Base-by-base conservation (phyloP, 2,888 invertebrate species). In the Phyllotreta cruciferae region DNA sequence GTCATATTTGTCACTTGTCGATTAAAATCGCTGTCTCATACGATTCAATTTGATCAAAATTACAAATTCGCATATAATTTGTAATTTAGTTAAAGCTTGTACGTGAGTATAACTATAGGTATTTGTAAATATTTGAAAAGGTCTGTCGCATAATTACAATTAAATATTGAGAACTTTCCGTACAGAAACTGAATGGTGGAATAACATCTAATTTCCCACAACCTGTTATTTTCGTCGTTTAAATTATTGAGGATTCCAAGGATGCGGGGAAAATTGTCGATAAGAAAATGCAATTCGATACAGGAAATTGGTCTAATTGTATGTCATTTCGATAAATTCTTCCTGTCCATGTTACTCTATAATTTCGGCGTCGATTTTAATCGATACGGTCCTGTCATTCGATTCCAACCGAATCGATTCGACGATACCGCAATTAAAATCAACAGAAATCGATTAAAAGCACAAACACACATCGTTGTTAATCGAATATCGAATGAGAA, bases 241-340 rank as follows among this genome's bases (percentile, higher is more conserved):
- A 34, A 14, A 61, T 55, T 47, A 55, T 61, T 61, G 41, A 61
- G 13, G n/a, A 49, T 55, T 55, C 44, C 55, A 47, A 61, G 55
- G 61, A 37, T 38, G 36, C 1, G 13, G 14, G 38, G 44, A 56
- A 56, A 47, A 44, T 45, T 47, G 11, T 44, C 24, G 10, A 14
- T 9, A 56, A 47, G 41, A 56, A 56, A 47, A 56, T 55, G 36
- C 14, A 14, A 11, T 52, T 37, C 10, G 11, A 35, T 11, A 10
- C 24, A 3, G n/a, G 38, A 55, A 55, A 55, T 55, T 55, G 41
- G 42, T 35, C 8, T 55, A 10, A 24, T 54, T 54, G 10, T 13
- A 14, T 13, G 7, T 44, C 14, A 11, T 44, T 44, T n/a, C 44
- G 44, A 14, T 44, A 44, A 7, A 7, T 13, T 44, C 14, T 44